Evolutionary conservation across 2,888 invertebrate genomes (phyloP).

Genomic region (Aphodius granarius): DNA sequence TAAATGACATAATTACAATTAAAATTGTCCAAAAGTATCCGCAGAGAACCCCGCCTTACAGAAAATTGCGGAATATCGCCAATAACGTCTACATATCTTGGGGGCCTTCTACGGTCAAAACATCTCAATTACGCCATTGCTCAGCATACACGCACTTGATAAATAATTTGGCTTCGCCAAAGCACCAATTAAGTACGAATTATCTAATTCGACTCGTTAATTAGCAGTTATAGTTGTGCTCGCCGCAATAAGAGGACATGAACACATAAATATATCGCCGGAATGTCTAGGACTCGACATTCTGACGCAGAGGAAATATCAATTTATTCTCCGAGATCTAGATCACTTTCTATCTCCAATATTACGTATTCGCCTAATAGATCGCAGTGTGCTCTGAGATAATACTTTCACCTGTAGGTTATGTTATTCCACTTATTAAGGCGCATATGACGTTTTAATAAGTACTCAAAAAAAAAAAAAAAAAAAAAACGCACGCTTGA

Average conservation of each 20-base stretch:
- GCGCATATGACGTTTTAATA: no score
- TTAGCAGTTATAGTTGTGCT: background rate
- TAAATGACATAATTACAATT: background rate
- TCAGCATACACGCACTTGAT: background rate
- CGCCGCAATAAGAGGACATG: background rate
- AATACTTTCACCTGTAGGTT: constrained; percentile 33
- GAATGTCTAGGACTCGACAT: background rate
- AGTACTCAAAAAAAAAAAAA: no score
- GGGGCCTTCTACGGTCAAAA: background rate
- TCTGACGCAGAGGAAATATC: constrained; percentile 25
- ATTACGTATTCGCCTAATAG: constrained; percentile 38
- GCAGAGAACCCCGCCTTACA: background rate
- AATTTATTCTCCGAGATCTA: constrained; percentile 38
- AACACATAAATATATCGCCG: background rate
- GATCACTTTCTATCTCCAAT: constrained; percentile 41
- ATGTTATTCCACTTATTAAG: constrained; percentile 23
- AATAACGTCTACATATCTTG: background rate
- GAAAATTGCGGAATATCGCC: no score
- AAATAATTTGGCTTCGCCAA: background rate
- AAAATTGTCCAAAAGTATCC: background rate
- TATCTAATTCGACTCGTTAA: background rate
- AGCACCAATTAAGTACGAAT: background rate
- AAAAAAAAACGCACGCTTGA: no score
- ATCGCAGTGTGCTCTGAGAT: constrained; percentile 26
- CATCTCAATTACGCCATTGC: background rate